Conservation (phyloP, 2,888 invertebrate genomes). For the Quadroppia sp. region DNA sequence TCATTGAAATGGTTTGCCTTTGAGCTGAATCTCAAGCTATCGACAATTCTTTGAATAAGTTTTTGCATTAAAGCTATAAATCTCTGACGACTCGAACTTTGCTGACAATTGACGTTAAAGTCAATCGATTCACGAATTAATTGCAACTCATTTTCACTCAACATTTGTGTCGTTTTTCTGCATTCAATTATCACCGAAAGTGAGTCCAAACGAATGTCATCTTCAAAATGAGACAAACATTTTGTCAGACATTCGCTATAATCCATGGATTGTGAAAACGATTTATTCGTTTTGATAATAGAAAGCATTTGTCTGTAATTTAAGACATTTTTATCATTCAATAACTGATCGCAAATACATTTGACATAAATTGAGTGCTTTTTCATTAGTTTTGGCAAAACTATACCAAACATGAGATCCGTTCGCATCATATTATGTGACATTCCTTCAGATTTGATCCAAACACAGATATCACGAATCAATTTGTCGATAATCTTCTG, state of each 20-base stretch:
- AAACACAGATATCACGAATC: neutral
- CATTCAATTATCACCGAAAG: constrained; percentile 35
- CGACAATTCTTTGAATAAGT: constrained; percentile 36
- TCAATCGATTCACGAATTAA: constrained; percentile 18
- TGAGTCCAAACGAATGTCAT: constrained; percentile 30
- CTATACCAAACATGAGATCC: constrained; percentile 12
- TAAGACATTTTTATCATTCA: neutral
- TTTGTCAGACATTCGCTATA: constrained; percentile 11
- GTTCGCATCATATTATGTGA: neutral
- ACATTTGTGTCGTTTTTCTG: constrained; percentile 22
- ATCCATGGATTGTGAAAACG: neutral
- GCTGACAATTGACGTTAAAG: constrained; percentile 44
- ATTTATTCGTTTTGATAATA: constrained; percentile 24
- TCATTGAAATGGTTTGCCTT: neutral
- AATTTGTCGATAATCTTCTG: neutral
- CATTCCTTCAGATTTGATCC: neutral
- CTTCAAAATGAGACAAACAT: constrained; percentile 24
- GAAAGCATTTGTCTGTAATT: constrained; percentile 19
- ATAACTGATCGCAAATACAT: neutral
- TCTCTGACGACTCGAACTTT: constrained; percentile 45
- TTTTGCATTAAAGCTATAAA: constrained; percentile 44
- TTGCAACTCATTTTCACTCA: constrained; percentile 6
- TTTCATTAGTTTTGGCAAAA: constrained; percentile 39
- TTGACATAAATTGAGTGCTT: constrained; percentile 12
- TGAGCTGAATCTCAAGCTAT: constrained; percentile 13